Evolutionary conservation across 1,140 invertebrate genomes (phyloP), one percentile per base, ranked within the genome.

Genomic region (Drosophila mauritiana): DNA sequence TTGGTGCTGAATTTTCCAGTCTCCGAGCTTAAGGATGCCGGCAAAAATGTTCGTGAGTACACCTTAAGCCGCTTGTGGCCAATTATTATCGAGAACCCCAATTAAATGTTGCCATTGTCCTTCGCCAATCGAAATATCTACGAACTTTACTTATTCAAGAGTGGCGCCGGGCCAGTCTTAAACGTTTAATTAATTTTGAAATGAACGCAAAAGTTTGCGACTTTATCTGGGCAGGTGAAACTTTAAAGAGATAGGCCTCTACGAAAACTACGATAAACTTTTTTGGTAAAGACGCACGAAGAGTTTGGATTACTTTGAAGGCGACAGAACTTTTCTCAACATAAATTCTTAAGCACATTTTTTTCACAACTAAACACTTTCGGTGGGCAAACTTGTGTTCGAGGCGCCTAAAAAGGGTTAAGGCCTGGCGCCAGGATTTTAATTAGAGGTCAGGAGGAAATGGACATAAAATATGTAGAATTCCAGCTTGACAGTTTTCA

Each of bases 171-270:
- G 17, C 48, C 39, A 43, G 46, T 15, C 54, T 40, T 58, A 69
- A 77, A 77, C 73, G 63, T 69, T 77, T 76, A 77, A 77, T 77
- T 77, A 77, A 77, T 76, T 77, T 76, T 56, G 55, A 77, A 77
- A 68, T 55, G 73, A 76, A 76, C 53, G 62, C 63, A 58, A 55
- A 76, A 77, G 54, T 77, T 77, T 69, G 5, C 13, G 67, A 69
- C 63, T 58, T 55, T 77, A 77, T 77, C 45, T 52, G 42, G 73
- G 20, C 73, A 51, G 54, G 62, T 48, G 20, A 76, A 76, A 77
- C 74, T 77, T 77, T 77, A 77, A 77, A 77, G 64, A 49, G 73
- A 76, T 67, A 59, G 73, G 62, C 61, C 37, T 52, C 36, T 20
- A 8, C 40, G 10, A 45, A 69, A 76, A 76, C 73, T 77, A 67